phyloP scores from a whole-genome alignment of 2,888 invertebrate genomes.

The Alitta virens region DNA sequence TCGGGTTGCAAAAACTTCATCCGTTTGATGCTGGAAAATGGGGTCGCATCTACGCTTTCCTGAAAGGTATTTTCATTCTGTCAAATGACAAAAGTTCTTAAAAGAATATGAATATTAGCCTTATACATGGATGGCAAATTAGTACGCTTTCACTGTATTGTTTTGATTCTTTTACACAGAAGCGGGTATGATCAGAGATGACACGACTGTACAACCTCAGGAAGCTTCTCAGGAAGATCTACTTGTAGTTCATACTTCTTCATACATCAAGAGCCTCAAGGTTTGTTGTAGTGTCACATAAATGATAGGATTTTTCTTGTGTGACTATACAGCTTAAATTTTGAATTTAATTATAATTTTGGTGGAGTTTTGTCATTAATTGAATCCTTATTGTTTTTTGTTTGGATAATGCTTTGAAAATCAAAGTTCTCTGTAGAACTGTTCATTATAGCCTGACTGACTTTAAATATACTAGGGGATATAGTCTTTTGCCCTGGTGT shows the following conservation, averaged over 20 bases:
- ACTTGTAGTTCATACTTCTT: constrained; percentile 71
- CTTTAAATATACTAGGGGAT: too few relatives aligned
- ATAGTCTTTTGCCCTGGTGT: too few relatives aligned
- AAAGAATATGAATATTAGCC: not conserved
- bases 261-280: constrained; percentile 74
- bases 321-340: too few relatives aligned
- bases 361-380: too few relatives aligned
- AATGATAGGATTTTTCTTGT: too few relatives aligned
- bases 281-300: too few relatives aligned
- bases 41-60: constrained; percentile 66
- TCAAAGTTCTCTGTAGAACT: too few relatives aligned
- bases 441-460: too few relatives aligned
- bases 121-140: not conserved
- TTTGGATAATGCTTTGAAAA: too few relatives aligned
- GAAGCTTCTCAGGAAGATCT: constrained; percentile 74
- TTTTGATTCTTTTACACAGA: constrained; percentile 60
- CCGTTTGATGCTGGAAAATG: constrained; percentile 88
- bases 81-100: not conserved
- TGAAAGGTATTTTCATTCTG: constrained; percentile 50
- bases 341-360: too few relatives aligned
- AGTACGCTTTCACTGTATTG: not conserved
- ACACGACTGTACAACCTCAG: constrained; percentile 67
- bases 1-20: constrained; percentile 80
- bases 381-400: too few relatives aligned
- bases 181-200: constrained; percentile 65